Conservation (phyloP, 2,888 invertebrate species). For the Seladonia tumulorum region DNA sequence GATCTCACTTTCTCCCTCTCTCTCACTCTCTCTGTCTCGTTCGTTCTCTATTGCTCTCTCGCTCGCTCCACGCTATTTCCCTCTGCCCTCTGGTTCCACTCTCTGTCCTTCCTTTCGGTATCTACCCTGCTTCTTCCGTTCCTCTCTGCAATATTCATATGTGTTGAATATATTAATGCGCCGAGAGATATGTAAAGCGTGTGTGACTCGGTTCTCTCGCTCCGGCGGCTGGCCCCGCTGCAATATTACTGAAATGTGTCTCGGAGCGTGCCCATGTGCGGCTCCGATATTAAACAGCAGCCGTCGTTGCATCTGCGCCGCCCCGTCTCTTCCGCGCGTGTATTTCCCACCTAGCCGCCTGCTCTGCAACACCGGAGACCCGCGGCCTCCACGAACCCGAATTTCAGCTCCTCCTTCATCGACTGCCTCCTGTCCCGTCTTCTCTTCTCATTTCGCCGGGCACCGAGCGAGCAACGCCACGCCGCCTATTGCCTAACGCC, state of each 20-base stretch:
- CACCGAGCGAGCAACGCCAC: slow-evolving; percentile 13
- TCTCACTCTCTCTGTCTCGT: slow-evolving; percentile 31
- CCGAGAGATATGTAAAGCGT: slow-evolving; percentile 80
- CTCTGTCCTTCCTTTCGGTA: slow-evolving; percentile 61
- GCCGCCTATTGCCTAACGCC: slow-evolving; percentile 33
- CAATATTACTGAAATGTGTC: slow-evolving; percentile 83
- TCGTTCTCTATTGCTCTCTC: slow-evolving; percentile 55
- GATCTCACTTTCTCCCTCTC: slow-evolving; percentile 50
- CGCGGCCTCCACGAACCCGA: slow-evolving; percentile 60
- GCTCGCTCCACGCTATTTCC: slow-evolving; percentile 10
- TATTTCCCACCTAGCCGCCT: slow-evolving; percentile 52
- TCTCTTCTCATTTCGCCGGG: slow-evolving; percentile 31
- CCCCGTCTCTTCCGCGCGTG: slow-evolving; percentile 56
- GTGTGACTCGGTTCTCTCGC: slow-evolving; percentile 66
- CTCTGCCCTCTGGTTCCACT: slow-evolving; percentile 42
- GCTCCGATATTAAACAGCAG: slow-evolving; percentile 83
- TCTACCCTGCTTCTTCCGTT: slow-evolving; percentile 65
- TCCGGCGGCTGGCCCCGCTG: slow-evolving; percentile 62
- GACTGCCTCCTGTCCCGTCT: slow-evolving; percentile 17
- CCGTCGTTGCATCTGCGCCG: slow-evolving; percentile 79
- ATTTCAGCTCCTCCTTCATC: slow-evolving; percentile 59
- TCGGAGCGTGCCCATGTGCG: slow-evolving; percentile 81
- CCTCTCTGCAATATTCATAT: slow-evolving; percentile 81
- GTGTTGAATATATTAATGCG: slow-evolving; percentile 84
- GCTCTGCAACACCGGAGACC: slow-evolving; percentile 45